phyloP scores from a whole-genome alignment of 37 sponge, comb jelly and placozoan species.

The Amphimedon queenslandica region DNA sequence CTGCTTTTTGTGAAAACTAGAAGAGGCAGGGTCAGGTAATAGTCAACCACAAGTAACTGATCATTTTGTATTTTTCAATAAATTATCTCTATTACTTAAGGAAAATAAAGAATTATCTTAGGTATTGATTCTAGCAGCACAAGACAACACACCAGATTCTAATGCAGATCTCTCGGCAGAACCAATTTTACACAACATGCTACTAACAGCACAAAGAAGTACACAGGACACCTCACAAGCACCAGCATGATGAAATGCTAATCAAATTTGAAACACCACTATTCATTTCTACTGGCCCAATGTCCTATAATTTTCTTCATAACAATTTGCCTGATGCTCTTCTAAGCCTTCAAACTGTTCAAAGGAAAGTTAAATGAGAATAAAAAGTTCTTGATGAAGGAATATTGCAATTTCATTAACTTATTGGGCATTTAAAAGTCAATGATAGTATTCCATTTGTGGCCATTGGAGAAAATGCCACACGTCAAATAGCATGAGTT shows the following conservation, averaged over 20 bases:
- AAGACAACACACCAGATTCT: too few relatives aligned
- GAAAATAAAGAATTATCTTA: too few relatives aligned
- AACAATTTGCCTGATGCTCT: slow-evolving; percentile 18
- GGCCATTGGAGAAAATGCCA: slow-evolving; percentile 33
- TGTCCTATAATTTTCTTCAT: slow-evolving; percentile 23
- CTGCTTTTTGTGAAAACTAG: too few relatives aligned
- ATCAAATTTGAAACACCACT: slow-evolving; percentile 31
- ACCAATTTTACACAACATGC: too few relatives aligned
- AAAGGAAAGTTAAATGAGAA: background rate
- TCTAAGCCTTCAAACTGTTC: slow-evolving; percentile 15
- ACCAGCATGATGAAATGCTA: slow-evolving; percentile 3
- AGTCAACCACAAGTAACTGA: too few relatives aligned
- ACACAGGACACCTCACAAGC: background rate
- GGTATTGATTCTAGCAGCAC: too few relatives aligned
- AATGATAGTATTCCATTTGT: background rate
- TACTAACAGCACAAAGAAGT: too few relatives aligned
- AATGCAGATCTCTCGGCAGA: too few relatives aligned
- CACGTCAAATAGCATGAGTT: slow-evolving; percentile 14
- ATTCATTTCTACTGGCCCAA: slow-evolving; percentile 19
- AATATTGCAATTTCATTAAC: slow-evolving; percentile 24
- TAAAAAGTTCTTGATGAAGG: slow-evolving; percentile 19
- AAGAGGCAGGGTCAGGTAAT: too few relatives aligned
- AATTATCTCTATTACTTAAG: too few relatives aligned
- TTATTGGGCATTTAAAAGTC: background rate
- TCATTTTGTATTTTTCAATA: too few relatives aligned